Base-by-base conservation (phyloP, 2,113 vertebrate genomes). In the Hypocryptadius cinnamomeus region DNA sequence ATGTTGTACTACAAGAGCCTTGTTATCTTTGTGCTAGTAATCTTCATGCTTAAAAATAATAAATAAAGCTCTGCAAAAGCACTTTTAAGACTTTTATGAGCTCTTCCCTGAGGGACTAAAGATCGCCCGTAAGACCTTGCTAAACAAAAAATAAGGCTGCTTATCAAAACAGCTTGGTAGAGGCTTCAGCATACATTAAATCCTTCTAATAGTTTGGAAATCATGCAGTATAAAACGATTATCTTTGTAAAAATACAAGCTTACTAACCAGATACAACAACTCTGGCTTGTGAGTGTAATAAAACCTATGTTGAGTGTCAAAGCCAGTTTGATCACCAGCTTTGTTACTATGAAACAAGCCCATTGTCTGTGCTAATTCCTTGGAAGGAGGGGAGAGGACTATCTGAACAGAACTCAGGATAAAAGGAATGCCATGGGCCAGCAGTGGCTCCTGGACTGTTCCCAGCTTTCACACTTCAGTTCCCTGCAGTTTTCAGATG, bases 11-110 rank as follows among this genome's bases (percentile, higher is more conserved):
- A 68, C 91, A 93, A 95, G 92, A 96, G 86, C 53, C 93, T 96
- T 92, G 94, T 97, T 97, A 96, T 97, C 96, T 97, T 96, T 92
- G 86, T 95, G 79, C 89, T 85, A 95, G 87, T 85, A 95, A 95
- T 95, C 84, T 95, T 93, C 70, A 68, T 61, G 23, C 86, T 94
- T 77, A 95, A 87, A 96, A 95, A 97, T 94, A 95, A 94, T 97
- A 93, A 89, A 79, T 91, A 97, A 92, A 96, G 96, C 91, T 85
- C 66, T 89, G 73, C 72, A 96, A 96, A 96, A 93, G 89, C 81
- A 95, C 81, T 94, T 95, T 88, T 74, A 96, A 96, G 93, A 90
- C 85, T 94, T 94, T 92, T 78, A 96, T 95, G 77, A 94, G 97
- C 85, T 91, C 72, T 78, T 95, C 85, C 85, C 83, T 44, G 57